These are phyloP conservation scores for Serinus canaria DNA, from an alignment of 2,113 vertebrate genomes.

Conservation along the genomic window DNA sequence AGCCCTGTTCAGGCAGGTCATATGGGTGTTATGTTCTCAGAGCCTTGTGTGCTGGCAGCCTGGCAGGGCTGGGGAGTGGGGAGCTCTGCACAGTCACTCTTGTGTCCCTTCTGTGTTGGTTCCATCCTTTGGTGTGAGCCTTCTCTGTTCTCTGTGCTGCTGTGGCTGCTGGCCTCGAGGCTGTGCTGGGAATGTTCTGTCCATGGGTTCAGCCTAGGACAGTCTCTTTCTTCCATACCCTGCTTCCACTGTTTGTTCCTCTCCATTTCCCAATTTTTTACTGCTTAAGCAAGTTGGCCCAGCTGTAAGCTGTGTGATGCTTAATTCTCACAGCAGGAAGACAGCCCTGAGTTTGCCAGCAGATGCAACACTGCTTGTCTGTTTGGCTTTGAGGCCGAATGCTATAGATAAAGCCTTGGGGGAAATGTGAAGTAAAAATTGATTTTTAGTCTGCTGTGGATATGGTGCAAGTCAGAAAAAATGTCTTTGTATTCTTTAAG, in stretches of 20 bases:
- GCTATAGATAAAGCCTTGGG: neutral
- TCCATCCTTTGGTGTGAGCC: neutral
- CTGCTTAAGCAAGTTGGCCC: neutral
- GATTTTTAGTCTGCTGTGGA: constrained; percentile 29
- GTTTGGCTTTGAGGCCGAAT: constrained; percentile 1
- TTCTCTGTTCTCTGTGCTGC: neutral
- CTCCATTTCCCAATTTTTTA: neutral
- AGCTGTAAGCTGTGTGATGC: neutral
- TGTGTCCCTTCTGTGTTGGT: neutral
- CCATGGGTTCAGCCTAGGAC: neutral
- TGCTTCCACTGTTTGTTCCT: neutral
- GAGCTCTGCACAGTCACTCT: neutral
- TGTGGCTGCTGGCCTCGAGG: neutral
- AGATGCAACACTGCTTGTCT: neutral
- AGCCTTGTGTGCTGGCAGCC: neutral
- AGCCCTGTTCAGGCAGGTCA: rapidly evolving
- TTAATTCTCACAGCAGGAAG: constrained; percentile 18
- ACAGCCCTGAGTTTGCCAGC: neutral
- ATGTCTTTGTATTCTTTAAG: constrained; percentile 4
- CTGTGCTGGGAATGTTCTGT: neutral
- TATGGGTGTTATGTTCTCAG: rapidly evolving
- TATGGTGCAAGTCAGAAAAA: neutral
- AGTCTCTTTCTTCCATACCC: neutral
- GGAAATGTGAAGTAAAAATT: constrained; percentile 19
- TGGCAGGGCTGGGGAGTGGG: rapidly evolving